Conservation (phyloP, 2,888 invertebrate genomes). For the Lithophane leautieri region DNA sequence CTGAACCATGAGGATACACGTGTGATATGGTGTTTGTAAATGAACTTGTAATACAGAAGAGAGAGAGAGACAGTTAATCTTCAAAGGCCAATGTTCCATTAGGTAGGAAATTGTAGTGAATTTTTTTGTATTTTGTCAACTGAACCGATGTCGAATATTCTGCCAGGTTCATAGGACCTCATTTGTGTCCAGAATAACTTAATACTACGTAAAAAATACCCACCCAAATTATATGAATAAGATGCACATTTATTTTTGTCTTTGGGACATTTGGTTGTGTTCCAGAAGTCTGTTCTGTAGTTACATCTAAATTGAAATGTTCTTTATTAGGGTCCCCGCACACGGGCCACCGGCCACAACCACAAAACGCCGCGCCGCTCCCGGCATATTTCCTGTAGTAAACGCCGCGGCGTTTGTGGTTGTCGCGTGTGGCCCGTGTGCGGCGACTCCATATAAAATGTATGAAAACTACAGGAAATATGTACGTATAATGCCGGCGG, state of each 20-base stretch:
- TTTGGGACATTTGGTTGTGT: neutral
- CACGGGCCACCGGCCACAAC: too few species aligned
- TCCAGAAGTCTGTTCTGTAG: neutral
- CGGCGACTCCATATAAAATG: too few species aligned
- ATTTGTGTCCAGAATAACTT: neutral
- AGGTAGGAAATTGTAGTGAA: neutral
- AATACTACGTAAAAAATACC: neutral
- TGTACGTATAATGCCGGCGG: too few species aligned
- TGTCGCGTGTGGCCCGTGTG: too few species aligned
- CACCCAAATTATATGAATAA: neutral
- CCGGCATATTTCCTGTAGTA: too few species aligned
- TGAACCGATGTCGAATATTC: too few species aligned
- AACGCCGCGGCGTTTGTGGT: too few species aligned
- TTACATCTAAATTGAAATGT: neutral
- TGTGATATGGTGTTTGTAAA: neutral
- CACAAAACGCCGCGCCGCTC: too few species aligned
- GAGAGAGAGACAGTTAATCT: neutral
- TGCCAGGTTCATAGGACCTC: neutral
- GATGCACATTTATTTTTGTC: neutral
- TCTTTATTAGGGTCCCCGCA: too few species aligned
- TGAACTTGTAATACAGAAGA: neutral
- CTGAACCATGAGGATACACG: neutral
- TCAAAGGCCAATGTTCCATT: neutral
- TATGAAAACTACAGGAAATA: too few species aligned
- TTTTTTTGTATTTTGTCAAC: too few species aligned